Evolutionary conservation across 2,797 vertebrate species (phyloP).

Genomic region (Pseudomugil tenellus): DNA sequence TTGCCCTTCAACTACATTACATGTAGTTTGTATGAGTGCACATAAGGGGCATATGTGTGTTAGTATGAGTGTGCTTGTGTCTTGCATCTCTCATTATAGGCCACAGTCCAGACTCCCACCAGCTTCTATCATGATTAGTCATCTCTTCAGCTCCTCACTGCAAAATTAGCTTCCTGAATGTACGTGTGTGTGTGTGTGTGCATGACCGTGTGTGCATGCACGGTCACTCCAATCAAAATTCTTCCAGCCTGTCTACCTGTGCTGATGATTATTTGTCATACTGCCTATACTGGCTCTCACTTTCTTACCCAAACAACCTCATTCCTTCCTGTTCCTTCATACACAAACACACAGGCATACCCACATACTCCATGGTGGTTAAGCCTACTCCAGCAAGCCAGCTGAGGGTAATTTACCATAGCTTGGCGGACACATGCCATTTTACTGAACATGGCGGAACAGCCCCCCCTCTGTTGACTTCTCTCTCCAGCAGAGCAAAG

Average conservation of each 20-base stretch:
- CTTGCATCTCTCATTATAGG: slow-evolving; percentile 59
- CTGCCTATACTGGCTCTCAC: slow-evolving; percentile 47
- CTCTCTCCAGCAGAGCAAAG: slow-evolving; percentile 71
- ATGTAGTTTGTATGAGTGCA: slow-evolving; percentile 1
- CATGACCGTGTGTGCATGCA: slow-evolving; percentile 29
- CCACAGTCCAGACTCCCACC: slow-evolving; percentile 61
- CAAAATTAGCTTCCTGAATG: slow-evolving; percentile 52
- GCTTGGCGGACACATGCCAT: slow-evolving; percentile 77
- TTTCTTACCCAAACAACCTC: slow-evolving; percentile 59
- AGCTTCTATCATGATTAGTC: slow-evolving; percentile 65
- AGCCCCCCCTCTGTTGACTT: slow-evolving; percentile 57
- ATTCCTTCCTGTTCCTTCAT: slow-evolving; percentile 38
- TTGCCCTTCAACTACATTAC: slow-evolving; percentile 15
- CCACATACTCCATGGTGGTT: slow-evolving; percentile 58
- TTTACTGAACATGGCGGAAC: slow-evolving; percentile 76
- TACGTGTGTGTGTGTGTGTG: background rate
- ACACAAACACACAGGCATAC: slow-evolving; percentile 19
- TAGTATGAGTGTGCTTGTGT: slow-evolving; percentile 27
- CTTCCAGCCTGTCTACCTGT: slow-evolving; percentile 57
- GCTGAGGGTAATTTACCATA: slow-evolving; percentile 80
- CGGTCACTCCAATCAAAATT: slow-evolving; percentile 70
- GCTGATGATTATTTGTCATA: slow-evolving; percentile 65
- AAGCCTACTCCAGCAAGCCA: slow-evolving; percentile 70
- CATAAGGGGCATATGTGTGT: background rate
- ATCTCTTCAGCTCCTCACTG: slow-evolving; percentile 49